Base-by-base conservation (phyloP, 2,888 invertebrate genomes). In the Sipha maydis region DNA sequence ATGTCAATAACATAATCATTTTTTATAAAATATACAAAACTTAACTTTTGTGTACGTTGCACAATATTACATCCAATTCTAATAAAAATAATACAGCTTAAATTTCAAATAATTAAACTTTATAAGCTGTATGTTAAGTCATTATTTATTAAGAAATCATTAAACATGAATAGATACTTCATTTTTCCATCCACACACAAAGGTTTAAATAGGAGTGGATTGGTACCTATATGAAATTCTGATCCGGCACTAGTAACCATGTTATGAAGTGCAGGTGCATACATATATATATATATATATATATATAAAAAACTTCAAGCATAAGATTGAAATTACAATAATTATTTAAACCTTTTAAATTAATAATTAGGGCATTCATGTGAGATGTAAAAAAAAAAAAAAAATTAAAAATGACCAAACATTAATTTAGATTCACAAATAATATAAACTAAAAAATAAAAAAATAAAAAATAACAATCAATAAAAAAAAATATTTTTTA, bases 231-330 rank as follows among this genome's bases (percentile, higher is more conserved):
- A 73, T 80, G 17, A 34, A 21, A 56, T 61, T 79, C 25, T 86
- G 79, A 80, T 86, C 86, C 79, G 71, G 79, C 79, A 86, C 61
- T 79, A 80, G 79, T 79, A 73, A 56, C 61, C 79, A 41, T 86
- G 79, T 79, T 79, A 85, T 86, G 86, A 54, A 86, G 86, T 86
- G 86, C 79, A 73, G 79, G 21, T 86, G 73, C 86, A 71, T 25
- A 78, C 9, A 78, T 86, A 56, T 78, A 69, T 28, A 77, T 17
- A n/a, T n/a, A n/a, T n/a, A n/a, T n/a, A n/a, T n/a, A n/a, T n/a
- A n/a, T n/a, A n/a, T n/a, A n/a, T n/a, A n/a, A n/a, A 78, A 78
- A 78, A 76, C 9, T 69, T 69, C 69, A 86, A 86, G 86, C 71
- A 73, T 80, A 71, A 79, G 79, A 56, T 73, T 86, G 86, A 21